These are phyloP conservation scores for Pinctada fucata DNA, from an alignment of 2,888 invertebrate species.

Conservation along the genomic window DNA sequence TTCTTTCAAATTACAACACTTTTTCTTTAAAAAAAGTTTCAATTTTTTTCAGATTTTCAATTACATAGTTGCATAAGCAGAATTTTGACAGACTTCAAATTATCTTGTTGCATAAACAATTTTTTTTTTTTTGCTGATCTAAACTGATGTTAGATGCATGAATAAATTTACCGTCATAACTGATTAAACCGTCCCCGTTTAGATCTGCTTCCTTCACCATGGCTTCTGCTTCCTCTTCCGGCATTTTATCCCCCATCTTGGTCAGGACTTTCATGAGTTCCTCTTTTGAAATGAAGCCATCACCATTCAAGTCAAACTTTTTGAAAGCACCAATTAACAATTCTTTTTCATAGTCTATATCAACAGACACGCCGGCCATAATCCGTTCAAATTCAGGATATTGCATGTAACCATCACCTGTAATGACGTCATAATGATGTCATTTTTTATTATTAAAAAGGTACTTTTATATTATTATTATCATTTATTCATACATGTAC, in stretches of 20 bases:
- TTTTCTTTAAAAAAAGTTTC: too few species aligned
- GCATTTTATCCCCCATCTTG: conserved; percentile 11
- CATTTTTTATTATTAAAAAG: too few species aligned
- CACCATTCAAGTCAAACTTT: conserved; percentile 26
- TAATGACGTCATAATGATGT: background rate
- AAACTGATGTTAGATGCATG: too few species aligned
- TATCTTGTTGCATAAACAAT: too few species aligned
- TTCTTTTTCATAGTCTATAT: conserved; percentile 29
- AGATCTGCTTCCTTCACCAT: conserved; percentile 28
- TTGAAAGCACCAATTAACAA: conserved; percentile 23
- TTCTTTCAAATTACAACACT: too few species aligned
- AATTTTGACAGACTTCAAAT: too few species aligned
- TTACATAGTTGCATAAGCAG: too few species aligned
- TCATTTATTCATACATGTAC: too few species aligned
- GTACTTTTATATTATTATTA: too few species aligned
- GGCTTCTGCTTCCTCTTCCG: conserved; percentile 20
- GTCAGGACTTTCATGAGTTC: conserved; percentile 17
- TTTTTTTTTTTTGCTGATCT: too few species aligned
- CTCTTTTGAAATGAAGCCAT: conserved; percentile 28
- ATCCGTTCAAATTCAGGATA: conserved; percentile 27
- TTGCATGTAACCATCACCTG: conserved; percentile 28
- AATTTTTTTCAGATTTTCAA: too few species aligned
- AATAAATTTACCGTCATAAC: conserved; percentile 21
- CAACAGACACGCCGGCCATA: conserved; percentile 8
- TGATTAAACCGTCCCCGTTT: conserved; percentile 31